Evolutionary conservation across 2,888 invertebrate species (phyloP), one percentile per base, ranked within the genome.

Genomic region (Bursaphelenchus okinawaensis): DNA sequence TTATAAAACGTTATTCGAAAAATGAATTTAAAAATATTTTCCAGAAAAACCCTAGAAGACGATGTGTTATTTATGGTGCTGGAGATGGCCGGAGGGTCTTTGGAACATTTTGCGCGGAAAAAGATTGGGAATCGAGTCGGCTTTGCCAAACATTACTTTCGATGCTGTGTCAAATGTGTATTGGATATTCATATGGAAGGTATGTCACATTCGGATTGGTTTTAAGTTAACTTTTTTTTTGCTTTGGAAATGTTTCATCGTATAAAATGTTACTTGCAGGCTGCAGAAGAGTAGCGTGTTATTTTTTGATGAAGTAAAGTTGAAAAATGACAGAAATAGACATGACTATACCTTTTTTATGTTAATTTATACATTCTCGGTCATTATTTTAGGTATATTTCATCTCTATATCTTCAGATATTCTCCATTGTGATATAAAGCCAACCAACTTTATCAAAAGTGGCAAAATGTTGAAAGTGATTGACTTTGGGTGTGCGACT

Each of bases 401-500:
- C 12, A 40, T 16, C 2, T 40, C n/a, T 40, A n/a, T 1, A 16
- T n/a, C 4, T 52, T n/a, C 7, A 52, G 56, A 56, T 16, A 56
- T 56, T 27, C 20, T 56, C 12, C 56, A 56, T 27, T 24, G 27
- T n/a, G 56, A 56, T 27, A 24, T 56, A 1, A 56, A 56, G 26
- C 56, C 56, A 4, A 26, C 26, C 8, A 56, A 56, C 29, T 56
- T 22, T 24, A 24, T 56, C 29, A 23, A 27, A n/a, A n/a, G 23
- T 3, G 56, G 56, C 56, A 56, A 24, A n/a, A 28, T 19, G 12
- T 27, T 56, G 29, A 56, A 56, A 24, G 27, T 56, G 19, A 56
- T 56, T 26, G 56, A 56, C 24, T 56, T 56, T 27, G 56, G 56
- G 3, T 56, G 56, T 26, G 56, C 56, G 12, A 56, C 56, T 1